Percentiles rank a stretch among this genome's conserved stretches.
Evolutionary conservation across 1,140 invertebrate genomes (phyloP).

Genomic region (Anoplolepis gracilipes): DNA sequence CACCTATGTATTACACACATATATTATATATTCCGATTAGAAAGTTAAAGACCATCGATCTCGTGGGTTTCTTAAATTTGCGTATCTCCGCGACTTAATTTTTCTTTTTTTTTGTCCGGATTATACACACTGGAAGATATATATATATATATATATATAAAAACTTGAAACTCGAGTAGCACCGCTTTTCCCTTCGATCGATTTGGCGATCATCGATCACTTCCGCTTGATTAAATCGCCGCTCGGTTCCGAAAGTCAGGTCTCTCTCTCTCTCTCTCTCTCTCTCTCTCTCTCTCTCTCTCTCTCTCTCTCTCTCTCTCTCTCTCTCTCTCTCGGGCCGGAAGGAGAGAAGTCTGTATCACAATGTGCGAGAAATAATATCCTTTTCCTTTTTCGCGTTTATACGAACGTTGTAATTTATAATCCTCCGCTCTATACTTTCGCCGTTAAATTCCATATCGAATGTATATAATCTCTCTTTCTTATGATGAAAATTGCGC

Average conservation of each 20-base stretch:
- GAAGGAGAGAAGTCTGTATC: constrained; percentile 17
- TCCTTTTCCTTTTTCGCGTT: constrained; percentile 45
- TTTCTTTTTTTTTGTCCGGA: neutral
- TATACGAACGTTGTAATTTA: neutral
- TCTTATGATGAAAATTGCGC: neutral
- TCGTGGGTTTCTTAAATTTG: constrained; percentile 22
- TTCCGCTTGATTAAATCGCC: constrained; percentile 36
- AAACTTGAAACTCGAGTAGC: neutral
- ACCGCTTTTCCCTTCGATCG: constrained; percentile 20
- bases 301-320: too few relatives aligned
- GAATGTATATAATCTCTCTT: neutral
- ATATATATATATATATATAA: too few relatives aligned
- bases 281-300: too few relatives aligned
- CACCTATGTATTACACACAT: neutral
- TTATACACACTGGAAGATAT: neutral
- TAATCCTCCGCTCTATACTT: constrained; percentile 2
- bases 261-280: too few relatives aligned
- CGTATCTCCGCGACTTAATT: neutral
- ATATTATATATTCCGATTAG: neutral
- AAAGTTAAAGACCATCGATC: constrained; percentile 28
- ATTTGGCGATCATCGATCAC: constrained; percentile 57
- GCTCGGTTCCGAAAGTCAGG: constrained; percentile 43
- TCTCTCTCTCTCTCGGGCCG: too few relatives aligned
- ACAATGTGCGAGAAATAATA: constrained; percentile 19
- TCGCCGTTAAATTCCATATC: constrained; percentile 30